Evolutionary conservation across 2,888 invertebrate genomes (phyloP), one percentile per base, ranked within the genome.

Genomic region (Campoplex capitator): DNA sequence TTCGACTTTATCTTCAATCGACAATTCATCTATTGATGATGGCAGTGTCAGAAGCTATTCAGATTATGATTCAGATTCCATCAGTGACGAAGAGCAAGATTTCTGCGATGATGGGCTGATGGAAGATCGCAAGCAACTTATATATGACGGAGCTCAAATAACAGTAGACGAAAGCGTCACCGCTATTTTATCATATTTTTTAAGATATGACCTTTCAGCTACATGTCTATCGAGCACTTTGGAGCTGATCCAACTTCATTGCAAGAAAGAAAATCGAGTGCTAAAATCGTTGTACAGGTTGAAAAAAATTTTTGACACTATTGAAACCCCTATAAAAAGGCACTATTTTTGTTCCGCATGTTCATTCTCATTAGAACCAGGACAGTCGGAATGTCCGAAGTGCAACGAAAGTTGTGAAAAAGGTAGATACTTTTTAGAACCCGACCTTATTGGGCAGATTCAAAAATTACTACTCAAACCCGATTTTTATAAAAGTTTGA

Each of bases 151-250:
- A 13, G 67, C 67, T 0, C 35, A 67, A n/a, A 67, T 67, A 67
- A 67, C 38, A 2, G 38, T 38, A 1, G 18, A 38, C 38, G 67
- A 67, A 67, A 67, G 67, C n/a, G 67, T 67, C n/a, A 67, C 67
- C 35, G 67, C 67, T 28, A 67, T 67, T 38, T 18, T 67, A 67
- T 67, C 67, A 16, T 65, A 16, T 65, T 65, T 65, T 35, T 16
- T 65, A 65, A 32, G 35, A 4, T 65, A 4, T 3, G 35, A 65
- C 8, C 18, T 65, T 2, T 65, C 35, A 16, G 65, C 65, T 28
- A 28, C 65, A 28, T 65, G 65, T 35, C 35, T 65, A 65, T 65
- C 65, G 16, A 65, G 65, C 18, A 65, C 65, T 4, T 16, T 65
- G 4, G 65, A 65, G 13, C 6, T 65, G 4, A 65, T 65, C 32